phyloP scores from a whole-genome alignment of 2,888 invertebrate genomes.

The Macroteleia sp. region DNA sequence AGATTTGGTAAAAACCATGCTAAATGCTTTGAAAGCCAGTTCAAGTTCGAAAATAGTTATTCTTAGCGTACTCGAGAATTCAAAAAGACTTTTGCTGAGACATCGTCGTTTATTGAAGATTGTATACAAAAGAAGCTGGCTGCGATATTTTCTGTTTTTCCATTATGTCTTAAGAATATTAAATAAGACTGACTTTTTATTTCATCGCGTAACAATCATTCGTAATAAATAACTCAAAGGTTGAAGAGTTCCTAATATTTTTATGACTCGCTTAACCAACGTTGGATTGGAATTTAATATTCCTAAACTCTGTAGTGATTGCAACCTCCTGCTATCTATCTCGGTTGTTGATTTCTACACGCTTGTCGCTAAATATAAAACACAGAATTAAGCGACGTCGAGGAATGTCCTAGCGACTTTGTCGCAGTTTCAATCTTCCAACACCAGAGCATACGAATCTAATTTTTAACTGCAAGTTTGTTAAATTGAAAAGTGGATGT shows the following conservation, averaged over 20 bases:
- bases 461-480: slow-evolving; percentile 25
- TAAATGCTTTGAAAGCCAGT: slow-evolving; percentile 29
- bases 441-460: slow-evolving; percentile 38
- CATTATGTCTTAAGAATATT: too few relatives aligned
- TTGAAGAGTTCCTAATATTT: too few relatives aligned
- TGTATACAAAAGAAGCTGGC: not conserved
- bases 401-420: slow-evolving; percentile 60
- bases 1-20: slow-evolving; percentile 5
- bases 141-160: too few relatives aligned
- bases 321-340: slow-evolving; percentile 60
- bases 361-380: slow-evolving; percentile 81
- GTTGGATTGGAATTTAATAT: slow-evolving; percentile 4
- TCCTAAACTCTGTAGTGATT: slow-evolving; percentile 26
- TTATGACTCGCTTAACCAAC: too few relatives aligned
- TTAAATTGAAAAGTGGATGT: not conserved
- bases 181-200: too few relatives aligned
- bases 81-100: slow-evolving; percentile 22
- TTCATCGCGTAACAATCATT: too few relatives aligned
- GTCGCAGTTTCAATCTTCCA: slow-evolving; percentile 65
- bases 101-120: slow-evolving; percentile 21
- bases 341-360: slow-evolving; percentile 58
- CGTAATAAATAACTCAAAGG: too few relatives aligned
- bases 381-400: slow-evolving; percentile 71
- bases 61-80: not conserved
- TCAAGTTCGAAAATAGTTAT: slow-evolving; percentile 21